Evolutionary conservation across 2,888 invertebrate genomes (phyloP).

Genomic region (Hypolimnas misippus): DNA sequence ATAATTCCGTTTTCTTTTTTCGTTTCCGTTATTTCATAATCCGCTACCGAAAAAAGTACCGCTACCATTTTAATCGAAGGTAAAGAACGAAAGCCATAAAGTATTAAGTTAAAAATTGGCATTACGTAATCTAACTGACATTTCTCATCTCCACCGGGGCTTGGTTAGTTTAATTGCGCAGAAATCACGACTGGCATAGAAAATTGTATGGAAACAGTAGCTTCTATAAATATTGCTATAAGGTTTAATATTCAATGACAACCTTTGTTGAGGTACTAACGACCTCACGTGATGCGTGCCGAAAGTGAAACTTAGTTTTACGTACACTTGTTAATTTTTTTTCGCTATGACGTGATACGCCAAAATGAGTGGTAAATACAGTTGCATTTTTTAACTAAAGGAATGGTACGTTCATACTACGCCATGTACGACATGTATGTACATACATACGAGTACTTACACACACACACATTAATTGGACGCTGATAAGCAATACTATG

Average conservation of each 20-base stretch:
- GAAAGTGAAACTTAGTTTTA: slow-evolving; percentile 58
- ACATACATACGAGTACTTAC: too few relatives aligned
- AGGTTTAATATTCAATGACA: slow-evolving; percentile 17
- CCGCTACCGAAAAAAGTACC: not conserved
- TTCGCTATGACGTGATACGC: slow-evolving; percentile 31
- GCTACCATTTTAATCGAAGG: not conserved
- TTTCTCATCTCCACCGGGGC: slow-evolving; percentile 38
- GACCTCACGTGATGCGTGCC: slow-evolving; percentile 52
- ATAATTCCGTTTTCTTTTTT: too few relatives aligned
- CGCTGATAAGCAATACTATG: too few relatives aligned
- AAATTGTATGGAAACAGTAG: slow-evolving; percentile 6
- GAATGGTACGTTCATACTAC: too few relatives aligned
- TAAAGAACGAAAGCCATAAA: slow-evolving; percentile 20
- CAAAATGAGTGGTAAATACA: slow-evolving; percentile 7
- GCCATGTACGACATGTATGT: too few relatives aligned
- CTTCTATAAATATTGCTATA: not conserved
- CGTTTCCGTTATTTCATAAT: too few relatives aligned
- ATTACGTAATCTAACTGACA: slow-evolving; percentile 37
- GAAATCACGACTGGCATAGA: slow-evolving; percentile 35
- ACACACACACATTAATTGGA: too few relatives aligned
- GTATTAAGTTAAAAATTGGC: slow-evolving; percentile 26
- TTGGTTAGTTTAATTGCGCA: slow-evolving; percentile 39
- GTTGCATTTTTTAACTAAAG: not conserved
- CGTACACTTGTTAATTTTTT: slow-evolving; percentile 35
- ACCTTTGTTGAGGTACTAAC: slow-evolving; percentile 40